phyloP scores from a whole-genome alignment of 1,140 invertebrate genomes.

The Drosophila albomicans region DNA sequence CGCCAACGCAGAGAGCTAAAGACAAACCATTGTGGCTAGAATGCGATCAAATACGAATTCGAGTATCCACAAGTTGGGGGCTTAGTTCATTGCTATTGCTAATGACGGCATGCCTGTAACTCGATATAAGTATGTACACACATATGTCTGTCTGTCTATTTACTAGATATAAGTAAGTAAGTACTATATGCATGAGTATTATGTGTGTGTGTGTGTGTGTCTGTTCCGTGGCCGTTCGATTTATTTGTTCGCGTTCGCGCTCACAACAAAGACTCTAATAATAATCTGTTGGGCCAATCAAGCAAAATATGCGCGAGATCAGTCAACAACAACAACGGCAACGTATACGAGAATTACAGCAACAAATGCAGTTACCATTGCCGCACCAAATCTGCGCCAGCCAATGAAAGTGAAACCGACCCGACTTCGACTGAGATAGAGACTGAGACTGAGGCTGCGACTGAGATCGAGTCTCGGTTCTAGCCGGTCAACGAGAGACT shows the following conservation, averaged over 20 bases:
- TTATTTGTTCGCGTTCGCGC: constrained; percentile 73
- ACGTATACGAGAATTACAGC: constrained; percentile 34
- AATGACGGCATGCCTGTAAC: constrained; percentile 81
- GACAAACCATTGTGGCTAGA: constrained; percentile 56
- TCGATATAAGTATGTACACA: constrained; percentile 53
- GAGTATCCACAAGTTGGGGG: constrained; percentile 63
- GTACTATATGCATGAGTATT: constrained; percentile 47
- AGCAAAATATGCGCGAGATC: constrained; percentile 84
- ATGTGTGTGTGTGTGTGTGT: constrained; percentile 33
- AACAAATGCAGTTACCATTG: constrained; percentile 42
- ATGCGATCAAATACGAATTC: constrained; percentile 27
- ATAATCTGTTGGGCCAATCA: constrained; percentile 84
- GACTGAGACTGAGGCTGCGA: constrained; percentile 45
- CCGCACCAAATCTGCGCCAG: constrained; percentile 54
- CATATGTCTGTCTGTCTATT: constrained; percentile 17
- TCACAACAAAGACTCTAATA: constrained; percentile 75
- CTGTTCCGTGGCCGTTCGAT: constrained; percentile 65
- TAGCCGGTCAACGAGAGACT: constrained; percentile 51
- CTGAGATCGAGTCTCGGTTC: constrained; percentile 50
- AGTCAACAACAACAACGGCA: constrained; percentile 76
- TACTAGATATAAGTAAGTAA: constrained; percentile 36
- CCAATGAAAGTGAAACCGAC: constrained; percentile 81
- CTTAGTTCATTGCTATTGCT: constrained; percentile 84
- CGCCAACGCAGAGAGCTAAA: constrained; percentile 62
- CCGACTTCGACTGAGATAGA: constrained; percentile 29